Evolutionary conservation across 2,797 vertebrate genomes (phyloP), one percentile per base, ranked within the genome.

Genomic region (Agapornis canus): DNA sequence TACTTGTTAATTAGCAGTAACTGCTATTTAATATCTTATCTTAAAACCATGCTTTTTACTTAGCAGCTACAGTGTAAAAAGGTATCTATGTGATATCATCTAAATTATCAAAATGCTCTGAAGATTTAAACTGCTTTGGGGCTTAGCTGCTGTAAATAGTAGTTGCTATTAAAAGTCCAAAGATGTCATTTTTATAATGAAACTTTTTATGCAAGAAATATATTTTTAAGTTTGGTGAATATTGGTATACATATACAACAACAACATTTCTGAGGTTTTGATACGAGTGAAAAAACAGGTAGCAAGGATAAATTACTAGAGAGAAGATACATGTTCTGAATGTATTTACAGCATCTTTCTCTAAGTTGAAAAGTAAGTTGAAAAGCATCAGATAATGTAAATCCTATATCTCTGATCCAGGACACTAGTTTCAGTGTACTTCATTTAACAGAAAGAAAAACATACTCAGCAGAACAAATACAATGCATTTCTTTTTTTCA

Each of bases 321-420:
- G 43, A 64, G 20, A 75, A 60, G 32, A 59, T 51, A 40, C 0
- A 0, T 78, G 22, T 78, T 91, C 47, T 83, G 17, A 54, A 11
- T 49, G 7, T 56, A 45, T 27, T 49, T 75, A 54, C 13, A 76
- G 43, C 21, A 43, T 83, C 45, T 89, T 91, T 10, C 39, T 79
- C 45, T 51, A 2, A 42, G 8, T 64, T 21, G 31, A n/a, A 54
- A 54, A 54, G 25, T 60, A 68, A 71, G 57, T 16, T 92, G 49
- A 87, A 87, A 73, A 91, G 32, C 42, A 75, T 59, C 52, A 81
- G 65, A 54, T 95, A 82, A 37, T 51, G 22, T 80, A 64, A 82
- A 90, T 82, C 32, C 49, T 61, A 70, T 85, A 80, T 15, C 60
- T 76, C 59, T 86, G 25, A 84, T 91, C 35, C 82, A 79, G 47